Conservation (phyloP, 2,888 invertebrate species). For the Apodemia hepburni region DNA sequence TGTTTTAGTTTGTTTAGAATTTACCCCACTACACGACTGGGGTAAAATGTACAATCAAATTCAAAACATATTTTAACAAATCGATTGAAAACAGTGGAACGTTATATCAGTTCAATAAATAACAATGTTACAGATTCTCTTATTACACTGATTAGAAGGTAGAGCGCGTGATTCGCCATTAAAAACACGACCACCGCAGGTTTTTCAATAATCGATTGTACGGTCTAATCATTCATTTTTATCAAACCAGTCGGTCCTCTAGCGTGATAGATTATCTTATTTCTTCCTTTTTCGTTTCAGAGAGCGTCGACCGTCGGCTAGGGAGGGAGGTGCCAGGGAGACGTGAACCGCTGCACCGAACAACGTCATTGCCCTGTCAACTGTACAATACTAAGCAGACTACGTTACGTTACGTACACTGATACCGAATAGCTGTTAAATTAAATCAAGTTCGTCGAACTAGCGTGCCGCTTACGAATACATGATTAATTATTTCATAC, state of each 20-base stretch:
- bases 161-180: conserved; percentile 6
- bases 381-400: conserved; percentile 76
- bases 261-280: conserved; percentile 78
- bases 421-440: conserved; percentile 60
- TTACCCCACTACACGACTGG: too few relatives aligned
- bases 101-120: background rate
- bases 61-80: too few relatives aligned
- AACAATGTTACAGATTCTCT: background rate
- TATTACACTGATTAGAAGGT: background rate
- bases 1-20: too few relatives aligned
- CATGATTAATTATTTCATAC: conserved; percentile 4
- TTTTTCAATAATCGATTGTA: conserved; percentile 62
- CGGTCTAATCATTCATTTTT: conserved; percentile 76
- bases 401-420: conserved; percentile 66
- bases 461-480: conserved; percentile 33
- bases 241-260: conserved; percentile 65
- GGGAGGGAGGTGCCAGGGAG: conserved; percentile 49
- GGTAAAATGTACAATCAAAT: too few relatives aligned
- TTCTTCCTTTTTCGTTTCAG: conserved; percentile 76
- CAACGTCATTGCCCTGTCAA: conserved; percentile 78
- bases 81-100: too few relatives aligned
- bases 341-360: conserved; percentile 43
- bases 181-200: conserved; percentile 32
- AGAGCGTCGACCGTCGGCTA: conserved; percentile 75
- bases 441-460: conserved; percentile 51